These are phyloP conservation scores for Capreolus pygargus DNA, from an alignment of 2,113 vertebrate species.

Conservation along the genomic window DNA sequence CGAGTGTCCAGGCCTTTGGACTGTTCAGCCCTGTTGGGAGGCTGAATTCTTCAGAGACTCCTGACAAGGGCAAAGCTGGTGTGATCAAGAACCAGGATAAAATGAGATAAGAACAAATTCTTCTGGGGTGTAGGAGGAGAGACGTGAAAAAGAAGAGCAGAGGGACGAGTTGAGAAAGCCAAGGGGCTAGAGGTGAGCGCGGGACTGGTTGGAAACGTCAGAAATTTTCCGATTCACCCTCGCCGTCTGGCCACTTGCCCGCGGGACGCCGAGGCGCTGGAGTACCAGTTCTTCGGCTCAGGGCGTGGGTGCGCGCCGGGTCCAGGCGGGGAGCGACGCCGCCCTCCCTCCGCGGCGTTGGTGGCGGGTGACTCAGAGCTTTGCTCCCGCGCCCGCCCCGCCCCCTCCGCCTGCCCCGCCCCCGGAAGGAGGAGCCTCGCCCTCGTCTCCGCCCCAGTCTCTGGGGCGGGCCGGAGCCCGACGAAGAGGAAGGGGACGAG, in stretches of 20 bases:
- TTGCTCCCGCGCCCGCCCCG: not conserved
- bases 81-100: not conserved
- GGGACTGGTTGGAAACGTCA: not conserved
- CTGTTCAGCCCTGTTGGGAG: not conserved
- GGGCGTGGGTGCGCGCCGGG: not conserved
- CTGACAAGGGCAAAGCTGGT: not conserved
- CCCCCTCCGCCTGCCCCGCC: not conserved
- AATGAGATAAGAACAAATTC: too few species aligned
- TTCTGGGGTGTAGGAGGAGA: not conserved
- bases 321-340: not conserved
- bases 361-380: slow-evolving; percentile 46
- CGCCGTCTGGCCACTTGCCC: not conserved
- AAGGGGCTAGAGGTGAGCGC: not conserved
- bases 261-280: not conserved
- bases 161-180: not conserved
- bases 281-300: not conserved
- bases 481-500: slow-evolving; percentile 50
- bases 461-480: slow-evolving; percentile 56
- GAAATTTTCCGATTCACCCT: not conserved
- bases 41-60: not conserved
- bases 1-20: not conserved
- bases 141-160: not conserved
- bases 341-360: not conserved
- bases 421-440: slow-evolving; percentile 24
- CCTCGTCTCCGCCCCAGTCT: slow-evolving; percentile 48